Percentiles rank a stretch among this genome's conserved stretches.
Conservation (phyloP, 2,797 vertebrate species). For the Microchirus variegatus region DNA sequence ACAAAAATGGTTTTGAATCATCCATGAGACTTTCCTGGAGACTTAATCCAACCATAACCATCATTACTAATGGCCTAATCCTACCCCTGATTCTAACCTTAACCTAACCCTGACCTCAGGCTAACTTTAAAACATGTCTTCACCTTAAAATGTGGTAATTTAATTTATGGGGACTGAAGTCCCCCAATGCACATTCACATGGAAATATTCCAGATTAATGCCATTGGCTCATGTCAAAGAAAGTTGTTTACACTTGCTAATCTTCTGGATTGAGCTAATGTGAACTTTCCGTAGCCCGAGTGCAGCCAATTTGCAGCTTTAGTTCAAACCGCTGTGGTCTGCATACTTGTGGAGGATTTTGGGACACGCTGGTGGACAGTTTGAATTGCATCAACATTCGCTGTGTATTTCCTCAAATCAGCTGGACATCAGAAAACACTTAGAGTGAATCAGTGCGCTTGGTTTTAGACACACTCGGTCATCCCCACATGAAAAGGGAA, state of each 20-base stretch:
- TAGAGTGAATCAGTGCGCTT: slow-evolving; percentile 45
- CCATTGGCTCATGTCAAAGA: neutral
- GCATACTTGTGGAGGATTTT: slow-evolving; percentile 66
- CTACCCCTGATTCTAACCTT: too few species aligned
- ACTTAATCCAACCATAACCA: too few species aligned
- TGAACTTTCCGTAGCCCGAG: slow-evolving; percentile 53
- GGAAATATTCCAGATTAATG: too few species aligned
- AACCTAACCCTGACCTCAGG: too few species aligned
- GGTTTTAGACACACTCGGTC: slow-evolving; percentile 58
- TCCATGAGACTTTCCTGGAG: too few species aligned
- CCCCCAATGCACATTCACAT: too few species aligned
- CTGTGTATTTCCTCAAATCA: slow-evolving; percentile 62
- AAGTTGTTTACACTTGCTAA: slow-evolving; percentile 52
- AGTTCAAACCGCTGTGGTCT: slow-evolving; percentile 58
- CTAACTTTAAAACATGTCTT: too few species aligned
- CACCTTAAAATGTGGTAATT: too few species aligned
- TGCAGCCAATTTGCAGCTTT: slow-evolving; percentile 20
- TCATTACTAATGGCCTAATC: too few species aligned
- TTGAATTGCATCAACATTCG: slow-evolving; percentile 54
- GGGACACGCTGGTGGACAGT: slow-evolving; percentile 60
- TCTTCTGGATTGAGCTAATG: slow-evolving; percentile 51
- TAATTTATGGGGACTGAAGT: too few species aligned
- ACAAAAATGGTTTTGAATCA: too few species aligned
- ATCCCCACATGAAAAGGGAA: slow-evolving; percentile 65
- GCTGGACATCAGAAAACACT: slow-evolving; percentile 68